These are phyloP conservation scores for Deroplatys truncata DNA, from an alignment of 2,888 invertebrate species.

Conservation along the genomic window DNA sequence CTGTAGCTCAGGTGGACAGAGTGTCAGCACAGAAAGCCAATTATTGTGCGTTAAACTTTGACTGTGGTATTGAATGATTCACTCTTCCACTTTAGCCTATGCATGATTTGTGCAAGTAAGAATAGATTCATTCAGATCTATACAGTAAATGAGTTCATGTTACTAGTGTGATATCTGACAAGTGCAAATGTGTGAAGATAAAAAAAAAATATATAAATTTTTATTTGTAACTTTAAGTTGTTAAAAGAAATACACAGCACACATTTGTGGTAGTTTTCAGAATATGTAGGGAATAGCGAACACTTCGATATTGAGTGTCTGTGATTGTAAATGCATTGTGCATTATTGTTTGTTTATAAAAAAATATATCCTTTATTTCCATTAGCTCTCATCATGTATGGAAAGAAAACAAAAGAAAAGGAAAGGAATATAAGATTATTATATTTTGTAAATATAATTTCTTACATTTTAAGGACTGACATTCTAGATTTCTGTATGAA, in stretches of 20 bases:
- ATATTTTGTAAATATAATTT: neutral
- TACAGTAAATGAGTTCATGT: too few species aligned
- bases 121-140: too few species aligned
- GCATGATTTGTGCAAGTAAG: too few species aligned
- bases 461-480: neutral
- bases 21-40: too few species aligned
- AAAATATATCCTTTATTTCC: neutral
- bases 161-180: too few species aligned
- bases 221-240: neutral
- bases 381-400: neutral
- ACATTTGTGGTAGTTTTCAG: neutral
- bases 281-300: neutral
- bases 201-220: too few species aligned
- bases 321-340: neutral
- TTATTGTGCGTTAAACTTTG: too few species aligned
- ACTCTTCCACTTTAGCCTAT: too few species aligned
- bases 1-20: too few species aligned
- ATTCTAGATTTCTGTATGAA: neutral
- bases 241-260: neutral
- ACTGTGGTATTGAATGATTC: too few species aligned
- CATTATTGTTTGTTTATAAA: neutral
- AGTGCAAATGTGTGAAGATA: too few species aligned
- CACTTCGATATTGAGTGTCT: neutral
- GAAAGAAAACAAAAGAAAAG: neutral
- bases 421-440: neutral